Evolutionary conservation across 2,888 invertebrate species (phyloP), one percentile per base, ranked within the genome.

Genomic region (Troides aeacus): DNA sequence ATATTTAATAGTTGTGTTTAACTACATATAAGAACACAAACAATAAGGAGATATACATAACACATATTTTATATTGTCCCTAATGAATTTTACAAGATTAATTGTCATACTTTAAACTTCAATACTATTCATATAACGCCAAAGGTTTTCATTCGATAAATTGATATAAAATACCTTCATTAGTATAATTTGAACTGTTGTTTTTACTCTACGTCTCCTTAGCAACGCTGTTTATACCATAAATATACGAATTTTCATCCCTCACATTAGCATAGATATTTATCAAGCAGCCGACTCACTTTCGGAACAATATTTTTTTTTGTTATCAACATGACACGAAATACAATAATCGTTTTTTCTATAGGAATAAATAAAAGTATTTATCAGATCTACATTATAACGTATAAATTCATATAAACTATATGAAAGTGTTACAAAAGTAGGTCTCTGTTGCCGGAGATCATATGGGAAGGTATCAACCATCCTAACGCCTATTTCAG

Each of bases 221-320:
- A 62, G 64, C 50, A 70, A 70, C 69, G 42, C 3, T n/a, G 36
- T 36, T 62, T 46, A 62, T 58, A 58, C 15, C 17, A 24, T 69
- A 68, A 58, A 3, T 21, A 50, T 36, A 46, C 39, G n/a, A 56
- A 66, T 59, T 59, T 65, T 62, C 58, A 66, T 66, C 66, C 66
- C 50, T 58, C 12, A n/a, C 39, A 70, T 70, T 66, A 70, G 50
- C 69, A 70, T 70, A 69, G 62, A 46, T 65, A 69, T 30, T 17
- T n/a, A 66, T 66, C 66, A 64, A 23, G 36, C 23, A 69, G 62
- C 62, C 62, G 57, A 58, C 57, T 23, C 21, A 61, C 60, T 30
- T 60, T 23, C 21, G 18, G 58, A n/a, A 23, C 30, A 8, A 15
- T 36, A 0, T 23, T 36, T 18, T 63, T 21, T 42, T 58, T n/a